phyloP scores from a whole-genome alignment of 2,113 vertebrate genomes.

The Amphiprion ocellaris region DNA sequence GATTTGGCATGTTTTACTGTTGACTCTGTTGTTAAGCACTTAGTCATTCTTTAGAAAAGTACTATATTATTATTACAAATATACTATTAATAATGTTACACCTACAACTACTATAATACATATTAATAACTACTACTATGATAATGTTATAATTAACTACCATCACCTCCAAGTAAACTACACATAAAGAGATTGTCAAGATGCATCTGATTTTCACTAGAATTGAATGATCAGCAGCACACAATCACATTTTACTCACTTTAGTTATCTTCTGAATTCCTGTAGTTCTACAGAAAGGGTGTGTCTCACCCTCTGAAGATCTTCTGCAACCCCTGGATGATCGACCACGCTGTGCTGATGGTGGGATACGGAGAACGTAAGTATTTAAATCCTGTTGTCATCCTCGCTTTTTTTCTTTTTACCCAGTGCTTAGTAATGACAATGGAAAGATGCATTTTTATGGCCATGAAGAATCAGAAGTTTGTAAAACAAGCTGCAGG shows the following conservation, averaged over 20 bases:
- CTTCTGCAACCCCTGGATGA: slow-evolving; percentile 92
- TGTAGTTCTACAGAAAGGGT: slow-evolving; percentile 90
- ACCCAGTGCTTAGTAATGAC: neutral
- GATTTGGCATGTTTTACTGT: too few species aligned
- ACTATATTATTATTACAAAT: too few species aligned
- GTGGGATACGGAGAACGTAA: slow-evolving; percentile 92
- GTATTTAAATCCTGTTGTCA: slow-evolving; percentile 23
- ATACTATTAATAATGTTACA: too few species aligned
- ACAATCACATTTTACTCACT: neutral
- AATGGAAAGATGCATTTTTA: neutral
- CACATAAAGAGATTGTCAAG: neutral
- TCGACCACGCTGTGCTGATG: slow-evolving; percentile 91
- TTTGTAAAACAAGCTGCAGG: neutral
- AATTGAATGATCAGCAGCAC: neutral
- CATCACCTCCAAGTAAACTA: neutral
- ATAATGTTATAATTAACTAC: too few species aligned
- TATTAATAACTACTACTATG: too few species aligned
- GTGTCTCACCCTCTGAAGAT: slow-evolving; percentile 89
- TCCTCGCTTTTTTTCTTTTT: neutral
- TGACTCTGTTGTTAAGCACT: too few species aligned
- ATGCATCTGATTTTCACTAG: neutral
- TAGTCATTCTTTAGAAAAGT: too few species aligned
- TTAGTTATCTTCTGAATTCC: neutral
- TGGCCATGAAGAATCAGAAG: neutral
- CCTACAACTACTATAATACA: too few species aligned